Evolutionary conservation across 2,888 invertebrate genomes (phyloP).

Genomic region (Bombyx huttoni): DNA sequence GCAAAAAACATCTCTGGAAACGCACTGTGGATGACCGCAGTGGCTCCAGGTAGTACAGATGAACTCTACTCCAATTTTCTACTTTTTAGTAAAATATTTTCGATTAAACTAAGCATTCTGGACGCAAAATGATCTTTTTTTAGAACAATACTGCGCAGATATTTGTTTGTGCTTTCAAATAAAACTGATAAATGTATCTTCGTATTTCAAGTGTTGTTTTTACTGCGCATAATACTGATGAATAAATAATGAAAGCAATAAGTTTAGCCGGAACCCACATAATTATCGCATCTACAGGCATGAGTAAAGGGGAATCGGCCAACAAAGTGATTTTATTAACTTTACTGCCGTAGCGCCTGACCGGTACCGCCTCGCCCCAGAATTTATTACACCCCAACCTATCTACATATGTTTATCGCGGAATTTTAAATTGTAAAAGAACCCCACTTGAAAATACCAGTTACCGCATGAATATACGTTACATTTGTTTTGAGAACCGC

Average conservation of each 20-base stretch:
- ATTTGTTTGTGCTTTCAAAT: too few species aligned
- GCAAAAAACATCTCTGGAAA: too few species aligned
- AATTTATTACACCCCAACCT: constrained; percentile 51
- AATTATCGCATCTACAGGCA: constrained; percentile 9
- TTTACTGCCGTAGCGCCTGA: constrained; percentile 20
- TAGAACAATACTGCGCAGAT: too few species aligned
- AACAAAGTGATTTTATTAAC: constrained; percentile 52
- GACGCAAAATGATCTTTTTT: too few species aligned
- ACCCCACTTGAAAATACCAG: constrained; percentile 40
- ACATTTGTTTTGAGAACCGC: constrained; percentile 20
- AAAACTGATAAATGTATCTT: too few species aligned
- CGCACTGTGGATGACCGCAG: too few species aligned
- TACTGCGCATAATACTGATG: neutral
- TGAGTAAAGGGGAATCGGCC: constrained; percentile 24
- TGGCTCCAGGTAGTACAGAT: too few species aligned
- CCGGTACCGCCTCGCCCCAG: constrained; percentile 27
- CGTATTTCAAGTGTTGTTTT: too few species aligned
- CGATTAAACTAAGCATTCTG: too few species aligned
- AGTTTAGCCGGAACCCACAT: constrained; percentile 5
- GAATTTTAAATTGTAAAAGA: constrained; percentile 66
- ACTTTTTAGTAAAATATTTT: too few species aligned
- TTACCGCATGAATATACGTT: constrained; percentile 30
- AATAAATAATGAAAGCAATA: constrained; percentile 7
- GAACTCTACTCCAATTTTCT: too few species aligned
- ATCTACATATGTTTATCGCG: constrained; percentile 63